Conservation (phyloP, 1,140 invertebrate species). For the Globodera rostochiensis region DNA sequence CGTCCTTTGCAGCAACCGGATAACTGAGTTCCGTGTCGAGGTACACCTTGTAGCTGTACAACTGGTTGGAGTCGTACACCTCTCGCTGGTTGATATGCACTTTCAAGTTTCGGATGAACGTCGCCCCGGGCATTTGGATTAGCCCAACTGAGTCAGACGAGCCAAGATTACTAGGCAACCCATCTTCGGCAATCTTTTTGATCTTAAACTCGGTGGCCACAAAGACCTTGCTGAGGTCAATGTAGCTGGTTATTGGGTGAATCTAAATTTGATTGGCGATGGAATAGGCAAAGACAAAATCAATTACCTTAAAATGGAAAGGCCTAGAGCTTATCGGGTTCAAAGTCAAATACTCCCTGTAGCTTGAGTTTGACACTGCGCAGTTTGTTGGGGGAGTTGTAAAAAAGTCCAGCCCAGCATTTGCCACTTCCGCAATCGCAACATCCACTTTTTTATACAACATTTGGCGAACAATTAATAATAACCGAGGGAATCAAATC, state of each 20-base stretch:
- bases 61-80: slow-evolving; percentile 14
- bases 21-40: slow-evolving; percentile 1
- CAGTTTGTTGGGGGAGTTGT: neutral
- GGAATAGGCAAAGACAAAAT: too few species aligned
- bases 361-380: neutral
- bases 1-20: neutral
- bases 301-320: neutral
- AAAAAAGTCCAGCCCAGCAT: neutral
- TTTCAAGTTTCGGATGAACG: neutral
- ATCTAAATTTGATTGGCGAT: neutral
- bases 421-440: neutral
- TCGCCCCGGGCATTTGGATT: neutral
- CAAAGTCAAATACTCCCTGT: neutral
- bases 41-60: slow-evolving; percentile 9
- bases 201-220: neutral
- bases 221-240: slow-evolving; percentile 12
- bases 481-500: neutral
- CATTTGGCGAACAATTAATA: neutral
- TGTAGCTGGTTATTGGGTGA: slow-evolving; percentile 4
- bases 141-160: neutral
- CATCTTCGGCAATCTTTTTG: neutral
- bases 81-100: slow-evolving; percentile 15
- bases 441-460: slow-evolving; percentile 15
- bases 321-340: neutral
- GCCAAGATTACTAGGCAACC: neutral